A percentile compares a stretch with the other conserved stretches of the same genome.
phyloP scores from a whole-genome alignment of 2,888 invertebrate genomes.

The Ichneumoninae sp. region DNA sequence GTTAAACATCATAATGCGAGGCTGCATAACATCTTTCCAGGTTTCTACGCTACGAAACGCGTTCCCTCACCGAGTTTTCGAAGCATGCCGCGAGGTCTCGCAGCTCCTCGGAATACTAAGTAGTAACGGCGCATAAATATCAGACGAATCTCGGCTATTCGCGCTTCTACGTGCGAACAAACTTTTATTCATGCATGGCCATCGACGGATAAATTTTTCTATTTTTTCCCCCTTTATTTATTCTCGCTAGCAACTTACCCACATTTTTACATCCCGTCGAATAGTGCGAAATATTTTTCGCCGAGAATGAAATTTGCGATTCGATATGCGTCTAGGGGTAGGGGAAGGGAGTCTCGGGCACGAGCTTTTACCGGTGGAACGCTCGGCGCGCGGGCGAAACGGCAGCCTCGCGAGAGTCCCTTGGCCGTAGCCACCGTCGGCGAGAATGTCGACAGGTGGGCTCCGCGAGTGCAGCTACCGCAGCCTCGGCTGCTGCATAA shows the following conservation, averaged over 20 bases:
- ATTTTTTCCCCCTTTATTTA: neutral
- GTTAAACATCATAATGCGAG: slow-evolving; percentile 2
- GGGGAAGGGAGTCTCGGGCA: slow-evolving; percentile 15
- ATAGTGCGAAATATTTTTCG: slow-evolving; percentile 60
- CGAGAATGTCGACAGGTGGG: slow-evolving; percentile 69
- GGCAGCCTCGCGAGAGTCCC: slow-evolving; percentile 1
- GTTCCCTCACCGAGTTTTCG: neutral
- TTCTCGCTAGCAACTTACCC: slow-evolving; percentile 36
- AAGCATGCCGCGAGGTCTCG: neutral
- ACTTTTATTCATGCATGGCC: slow-evolving; percentile 62
- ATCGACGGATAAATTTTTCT: slow-evolving; percentile 52
- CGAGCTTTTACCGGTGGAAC: slow-evolving; percentile 65
- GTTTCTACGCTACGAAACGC: neutral
- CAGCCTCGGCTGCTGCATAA: slow-evolving; percentile 66
- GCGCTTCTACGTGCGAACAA: slow-evolving; percentile 15
- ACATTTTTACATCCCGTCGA: slow-evolving; percentile 48
- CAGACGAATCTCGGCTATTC: slow-evolving; percentile 45
- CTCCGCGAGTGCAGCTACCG: slow-evolving; percentile 55
- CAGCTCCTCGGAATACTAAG: slow-evolving; percentile 32
- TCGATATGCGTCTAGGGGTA: slow-evolving; percentile 61
- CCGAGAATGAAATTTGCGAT: slow-evolving; percentile 64
- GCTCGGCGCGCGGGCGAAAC: slow-evolving; percentile 25
- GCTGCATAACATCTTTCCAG: neutral
- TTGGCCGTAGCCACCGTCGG: slow-evolving; percentile 49
- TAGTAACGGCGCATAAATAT: slow-evolving; percentile 46